phyloP scores from a whole-genome alignment of 2,888 invertebrate species.

The Iphiclides podalirius region DNA sequence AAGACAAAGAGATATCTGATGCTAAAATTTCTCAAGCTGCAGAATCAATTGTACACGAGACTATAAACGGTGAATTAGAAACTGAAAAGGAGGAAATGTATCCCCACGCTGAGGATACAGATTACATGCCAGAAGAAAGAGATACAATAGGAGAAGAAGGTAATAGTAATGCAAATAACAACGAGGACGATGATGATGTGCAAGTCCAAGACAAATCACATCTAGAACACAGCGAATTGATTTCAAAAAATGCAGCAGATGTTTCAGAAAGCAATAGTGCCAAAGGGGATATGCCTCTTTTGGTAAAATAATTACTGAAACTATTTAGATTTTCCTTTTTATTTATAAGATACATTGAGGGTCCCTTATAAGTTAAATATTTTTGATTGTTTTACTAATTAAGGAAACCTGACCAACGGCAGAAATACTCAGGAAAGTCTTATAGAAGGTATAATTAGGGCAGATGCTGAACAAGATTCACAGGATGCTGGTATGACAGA shows the following conservation, averaged over 20 bases:
- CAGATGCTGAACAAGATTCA: slow-evolving; percentile 70
- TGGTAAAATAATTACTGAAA: slow-evolving; percentile 64
- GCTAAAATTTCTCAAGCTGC: background rate
- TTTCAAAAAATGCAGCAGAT: slow-evolving; percentile 61
- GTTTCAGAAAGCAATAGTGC: slow-evolving; percentile 60
- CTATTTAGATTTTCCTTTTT: slow-evolving; percentile 54
- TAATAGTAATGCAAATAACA: slow-evolving; percentile 61
- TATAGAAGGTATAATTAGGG: slow-evolving; percentile 72
- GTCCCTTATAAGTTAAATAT: slow-evolving; percentile 76
- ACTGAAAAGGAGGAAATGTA: slow-evolving; percentile 5
- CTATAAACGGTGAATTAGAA: slow-evolving; percentile 3
- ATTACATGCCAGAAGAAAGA: slow-evolving; percentile 1
- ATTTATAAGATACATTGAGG: slow-evolving; percentile 54
- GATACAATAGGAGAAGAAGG: slow-evolving; percentile 50
- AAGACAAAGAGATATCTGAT: background rate
- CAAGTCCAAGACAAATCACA: slow-evolving; percentile 70
- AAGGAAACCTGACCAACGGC: slow-evolving; percentile 71
- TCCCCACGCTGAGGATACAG: background rate
- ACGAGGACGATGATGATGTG: slow-evolving; percentile 79
- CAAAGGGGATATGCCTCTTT: slow-evolving; percentile 72
- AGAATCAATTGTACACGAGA: background rate
- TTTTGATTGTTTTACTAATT: slow-evolving; percentile 78
- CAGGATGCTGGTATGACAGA: slow-evolving; percentile 71
- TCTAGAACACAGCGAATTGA: slow-evolving; percentile 63
- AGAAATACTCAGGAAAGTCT: slow-evolving; percentile 71